Conservation (phyloP, 2,797 vertebrate species). For the Lagodon rhomboides region DNA sequence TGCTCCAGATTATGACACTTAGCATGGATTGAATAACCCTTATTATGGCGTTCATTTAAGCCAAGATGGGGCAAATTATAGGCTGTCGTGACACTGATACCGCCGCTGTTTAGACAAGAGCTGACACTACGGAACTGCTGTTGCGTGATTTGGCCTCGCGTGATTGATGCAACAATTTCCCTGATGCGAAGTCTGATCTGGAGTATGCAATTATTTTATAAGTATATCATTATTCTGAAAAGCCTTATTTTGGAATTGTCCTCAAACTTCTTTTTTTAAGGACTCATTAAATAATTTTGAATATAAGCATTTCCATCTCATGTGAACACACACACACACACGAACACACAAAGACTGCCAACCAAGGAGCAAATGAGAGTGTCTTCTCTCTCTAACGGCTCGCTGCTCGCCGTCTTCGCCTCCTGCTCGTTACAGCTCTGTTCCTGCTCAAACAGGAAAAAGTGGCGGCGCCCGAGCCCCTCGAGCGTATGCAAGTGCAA, state of each 20-base stretch:
- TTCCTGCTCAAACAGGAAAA: slow-evolving; percentile 68
- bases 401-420: slow-evolving; percentile 37
- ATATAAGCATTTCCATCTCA: slow-evolving; percentile 45
- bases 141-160: slow-evolving; percentile 61
- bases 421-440: slow-evolving; percentile 69
- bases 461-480: slow-evolving; percentile 58
- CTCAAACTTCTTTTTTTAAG: slow-evolving; percentile 46
- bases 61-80: slow-evolving; percentile 75
- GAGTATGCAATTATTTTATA: slow-evolving; percentile 67
- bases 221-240: slow-evolving; percentile 66
- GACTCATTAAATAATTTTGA: slow-evolving; percentile 57
- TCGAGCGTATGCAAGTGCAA: slow-evolving; percentile 67
- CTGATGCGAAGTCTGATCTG: slow-evolving; percentile 58
- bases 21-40: slow-evolving; percentile 79
- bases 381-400: slow-evolving; percentile 45
- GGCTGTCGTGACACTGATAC: slow-evolving; percentile 68
- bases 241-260: slow-evolving; percentile 48
- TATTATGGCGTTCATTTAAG: slow-evolving; percentile 77
- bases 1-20: slow-evolving; percentile 81
- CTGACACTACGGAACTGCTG: slow-evolving; percentile 68
- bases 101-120: slow-evolving; percentile 74
- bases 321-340: slow-evolving; percentile 29
- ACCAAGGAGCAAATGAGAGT: slow-evolving; percentile 59
- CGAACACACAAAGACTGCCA: slow-evolving; percentile 13
- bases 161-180: slow-evolving; percentile 72